A percentile compares a stretch with the other conserved stretches of the same genome.
Conservation (phyloP, 23 tunicate species). For the Trididemnum miniatum region DNA sequence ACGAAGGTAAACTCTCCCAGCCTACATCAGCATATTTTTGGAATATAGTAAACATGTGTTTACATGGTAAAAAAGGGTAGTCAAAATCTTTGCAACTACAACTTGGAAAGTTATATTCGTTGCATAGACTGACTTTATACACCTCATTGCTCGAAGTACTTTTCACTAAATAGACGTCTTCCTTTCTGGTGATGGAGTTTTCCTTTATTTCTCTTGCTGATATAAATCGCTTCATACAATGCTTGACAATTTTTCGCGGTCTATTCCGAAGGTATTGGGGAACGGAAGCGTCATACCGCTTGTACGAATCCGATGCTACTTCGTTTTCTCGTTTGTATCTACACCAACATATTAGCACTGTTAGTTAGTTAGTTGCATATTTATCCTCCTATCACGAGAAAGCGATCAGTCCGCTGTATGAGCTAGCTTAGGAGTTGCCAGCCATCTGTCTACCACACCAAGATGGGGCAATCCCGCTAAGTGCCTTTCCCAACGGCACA, state of each 20-base stretch:
- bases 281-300: neutral
- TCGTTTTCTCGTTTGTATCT: neutral
- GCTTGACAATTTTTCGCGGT: neutral
- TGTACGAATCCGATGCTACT: neutral
- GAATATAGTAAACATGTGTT: constrained; percentile 18
- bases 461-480: too few species aligned
- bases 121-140: neutral
- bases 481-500: too few species aligned
- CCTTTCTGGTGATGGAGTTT: neutral
- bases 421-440: too few species aligned
- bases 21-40: constrained; percentile 2
- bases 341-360: too few species aligned
- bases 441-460: too few species aligned
- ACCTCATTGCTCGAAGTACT: neutral
- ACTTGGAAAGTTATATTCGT: neutral
- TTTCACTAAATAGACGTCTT: neutral
- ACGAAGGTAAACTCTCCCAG: neutral
- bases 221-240: neutral
- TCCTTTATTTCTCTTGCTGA: neutral
- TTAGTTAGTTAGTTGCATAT: too few species aligned
- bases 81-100: neutral
- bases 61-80: neutral
- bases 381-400: too few species aligned
- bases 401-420: too few species aligned
- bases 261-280: neutral